These are phyloP conservation scores for Nasua narica DNA, from an alignment of 2,797 vertebrate genomes.

Conservation along the genomic window DNA sequence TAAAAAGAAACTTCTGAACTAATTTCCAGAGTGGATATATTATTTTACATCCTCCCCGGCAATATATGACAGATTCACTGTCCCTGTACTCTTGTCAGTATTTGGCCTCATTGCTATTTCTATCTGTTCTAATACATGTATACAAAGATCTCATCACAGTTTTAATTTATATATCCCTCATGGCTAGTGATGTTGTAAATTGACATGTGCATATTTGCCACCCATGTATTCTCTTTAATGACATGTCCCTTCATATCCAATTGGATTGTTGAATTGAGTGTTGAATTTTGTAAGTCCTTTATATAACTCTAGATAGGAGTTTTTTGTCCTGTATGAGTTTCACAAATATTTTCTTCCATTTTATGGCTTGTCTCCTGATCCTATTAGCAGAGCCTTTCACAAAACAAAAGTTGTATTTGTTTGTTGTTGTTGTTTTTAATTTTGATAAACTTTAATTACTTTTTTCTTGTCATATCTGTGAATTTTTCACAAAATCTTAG, in stretches of 20 bases:
- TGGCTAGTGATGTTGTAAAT: neutral
- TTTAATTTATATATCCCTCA: neutral
- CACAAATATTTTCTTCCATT: neutral
- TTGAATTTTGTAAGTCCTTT: neutral
- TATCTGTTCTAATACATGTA: neutral
- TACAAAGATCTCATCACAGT: neutral
- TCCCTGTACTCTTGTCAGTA: neutral
- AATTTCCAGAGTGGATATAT: neutral
- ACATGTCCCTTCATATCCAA: neutral
- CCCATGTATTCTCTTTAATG: neutral
- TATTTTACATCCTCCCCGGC: neutral
- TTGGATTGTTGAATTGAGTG: neutral
- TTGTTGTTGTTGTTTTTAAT: neutral
- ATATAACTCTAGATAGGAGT: neutral
- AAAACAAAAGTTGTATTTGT: neutral
- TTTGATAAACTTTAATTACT: neutral
- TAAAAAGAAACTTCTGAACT: neutral
- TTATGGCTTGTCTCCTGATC: neutral
- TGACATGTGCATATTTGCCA: neutral
- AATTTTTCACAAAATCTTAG: neutral
- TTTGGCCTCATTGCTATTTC: neutral
- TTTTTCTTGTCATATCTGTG: neutral
- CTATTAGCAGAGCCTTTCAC: neutral
- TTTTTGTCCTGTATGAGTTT: neutral
- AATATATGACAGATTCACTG: neutral